These are phyloP conservation scores for Lacerta bilineata DNA, from an alignment of 2,797 vertebrate genomes.

Conservation along the genomic window DNA sequence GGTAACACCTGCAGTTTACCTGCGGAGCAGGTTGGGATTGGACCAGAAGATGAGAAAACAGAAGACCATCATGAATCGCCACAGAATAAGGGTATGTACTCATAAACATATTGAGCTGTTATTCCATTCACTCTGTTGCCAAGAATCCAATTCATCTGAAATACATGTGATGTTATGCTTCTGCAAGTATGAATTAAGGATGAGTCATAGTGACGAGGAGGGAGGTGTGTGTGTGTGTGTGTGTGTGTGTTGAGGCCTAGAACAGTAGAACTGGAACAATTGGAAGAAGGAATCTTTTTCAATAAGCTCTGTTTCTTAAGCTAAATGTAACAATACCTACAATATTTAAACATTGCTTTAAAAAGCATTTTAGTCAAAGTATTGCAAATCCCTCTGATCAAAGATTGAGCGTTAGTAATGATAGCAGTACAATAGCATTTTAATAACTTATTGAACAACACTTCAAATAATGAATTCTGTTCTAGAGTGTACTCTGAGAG, in stretches of 20 bases:
- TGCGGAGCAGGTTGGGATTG: conserved; percentile 66
- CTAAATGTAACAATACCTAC: not conserved
- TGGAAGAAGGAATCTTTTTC: not conserved
- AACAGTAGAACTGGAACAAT: not conserved
- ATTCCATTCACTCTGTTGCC: not conserved
- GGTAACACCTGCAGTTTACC: conserved; percentile 61
- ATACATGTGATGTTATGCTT: not conserved
- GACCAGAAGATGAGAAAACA: conserved; percentile 72
- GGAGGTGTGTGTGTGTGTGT: not conserved
- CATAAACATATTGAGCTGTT: conserved; percentile 21
- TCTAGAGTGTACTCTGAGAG: not conserved
- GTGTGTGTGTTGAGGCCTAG: not conserved
- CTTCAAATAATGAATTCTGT: not conserved
- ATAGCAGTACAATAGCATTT: not conserved
- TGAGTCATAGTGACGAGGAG: not conserved
- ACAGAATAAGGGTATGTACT: conserved; percentile 78
- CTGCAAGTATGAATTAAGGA: not conserved
- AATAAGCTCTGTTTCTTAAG: not conserved
- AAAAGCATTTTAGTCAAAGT: not conserved
- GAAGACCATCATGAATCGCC: conserved; percentile 74
- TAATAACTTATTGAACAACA: not conserved
- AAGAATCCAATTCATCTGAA: conserved; percentile 1
- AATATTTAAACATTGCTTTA: not conserved
- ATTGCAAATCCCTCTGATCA: too few relatives aligned
- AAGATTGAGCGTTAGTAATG: not conserved